Base-by-base conservation (phyloP, 2,113 vertebrate species). In the Rhizomys pruinosus region DNA sequence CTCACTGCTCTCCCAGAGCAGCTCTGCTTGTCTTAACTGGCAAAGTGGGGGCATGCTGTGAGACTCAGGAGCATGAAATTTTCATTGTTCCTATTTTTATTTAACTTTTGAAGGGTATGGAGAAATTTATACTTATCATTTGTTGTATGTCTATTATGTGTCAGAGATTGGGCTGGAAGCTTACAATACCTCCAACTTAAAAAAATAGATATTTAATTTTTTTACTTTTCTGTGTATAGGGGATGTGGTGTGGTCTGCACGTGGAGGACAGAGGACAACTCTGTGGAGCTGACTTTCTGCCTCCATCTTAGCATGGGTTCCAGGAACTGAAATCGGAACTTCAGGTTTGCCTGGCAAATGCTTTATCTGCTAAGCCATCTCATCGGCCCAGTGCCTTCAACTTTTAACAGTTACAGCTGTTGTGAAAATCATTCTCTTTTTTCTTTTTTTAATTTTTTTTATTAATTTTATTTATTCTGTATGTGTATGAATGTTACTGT, bases 91-190 rank as follows among this genome's bases (percentile, higher is more conserved):
- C 27, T 79, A 23, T 72, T 79, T 63, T 90, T 68, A 71, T 63
- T 89, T 93, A 74, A 88, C n/a, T 77, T 82, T 92, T 77, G 71
- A 87, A 71, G 78, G 37, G 6, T 84, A 6, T 39, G 1, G n/a
- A 27, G 47, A 89, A 15, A 55, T 91, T n/a, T 27, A 32, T 68
- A 64, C 13, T 82, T 55, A 82, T 15, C 27, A 78, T 74, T 73
- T 82, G 94, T 55, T 92, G 22, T 34, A n/a, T 74, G 32, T 39
- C 27, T 78, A 8, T 7, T 85, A 10, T 57, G 44, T 91, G 16
- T 77, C 52, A 81, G 74, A 7, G 16, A 52, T 37, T 23, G 7
- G 81, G 42, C 32, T 42, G 39, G 64, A 96, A 64, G 25, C n/a
- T 84, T 90, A 22, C 7, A 85, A 57, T 55, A 86, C 19, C 81